phyloP scores from a whole-genome alignment of 2,797 vertebrate species.

The Paratrypauchen microcephalus region DNA sequence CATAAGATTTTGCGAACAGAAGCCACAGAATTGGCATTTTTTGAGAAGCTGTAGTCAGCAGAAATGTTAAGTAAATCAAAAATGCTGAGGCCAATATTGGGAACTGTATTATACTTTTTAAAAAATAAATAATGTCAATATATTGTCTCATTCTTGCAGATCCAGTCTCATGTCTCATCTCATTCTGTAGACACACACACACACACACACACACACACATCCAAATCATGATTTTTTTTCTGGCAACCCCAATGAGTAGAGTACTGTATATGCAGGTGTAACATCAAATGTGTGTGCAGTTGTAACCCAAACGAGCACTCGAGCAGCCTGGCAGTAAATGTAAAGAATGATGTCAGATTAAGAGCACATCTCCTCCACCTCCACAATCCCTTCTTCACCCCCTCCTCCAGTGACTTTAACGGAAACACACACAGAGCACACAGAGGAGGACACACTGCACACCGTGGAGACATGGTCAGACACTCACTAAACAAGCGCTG shows the following conservation, averaged over 20 bases:
- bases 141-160: too few species aligned
- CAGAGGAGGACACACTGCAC: constrained; percentile 48
- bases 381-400: constrained; percentile 7
- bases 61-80: too few species aligned
- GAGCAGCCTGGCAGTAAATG: not conserved
- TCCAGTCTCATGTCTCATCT: too few species aligned
- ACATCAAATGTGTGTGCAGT: not conserved
- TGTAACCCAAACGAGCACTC: not conserved
- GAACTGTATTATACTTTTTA: too few species aligned
- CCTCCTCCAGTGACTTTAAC: not conserved
- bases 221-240: too few species aligned
- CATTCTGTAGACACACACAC: too few species aligned
- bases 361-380: not conserved
- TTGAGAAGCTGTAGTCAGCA: too few species aligned
- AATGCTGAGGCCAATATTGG: too few species aligned
- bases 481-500: constrained; percentile 71
- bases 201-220: too few species aligned
- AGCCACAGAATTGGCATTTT: too few species aligned
- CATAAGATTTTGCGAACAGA: too few species aligned
- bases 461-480: constrained; percentile 46
- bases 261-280: not conserved
- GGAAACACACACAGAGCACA: constrained; percentile 37
- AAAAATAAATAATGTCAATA: too few species aligned
- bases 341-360: constrained; percentile 4
- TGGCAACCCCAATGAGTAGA: not conserved